Base-by-base conservation (phyloP, 2,797 vertebrate genomes). In the Halcyon badia region DNA sequence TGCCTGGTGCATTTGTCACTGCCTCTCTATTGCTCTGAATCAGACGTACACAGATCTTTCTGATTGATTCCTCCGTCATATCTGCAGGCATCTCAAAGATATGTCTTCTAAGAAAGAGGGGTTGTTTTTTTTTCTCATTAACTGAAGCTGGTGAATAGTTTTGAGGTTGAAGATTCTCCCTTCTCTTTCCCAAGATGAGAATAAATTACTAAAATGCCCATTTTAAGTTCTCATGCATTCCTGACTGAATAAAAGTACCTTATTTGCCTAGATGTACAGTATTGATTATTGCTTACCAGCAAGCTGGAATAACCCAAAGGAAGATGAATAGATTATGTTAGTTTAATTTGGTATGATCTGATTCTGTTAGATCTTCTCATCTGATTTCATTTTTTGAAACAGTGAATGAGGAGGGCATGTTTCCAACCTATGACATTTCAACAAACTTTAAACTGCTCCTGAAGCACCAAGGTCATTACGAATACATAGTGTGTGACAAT, bases 341-440 rank as follows among this genome's bases (percentile, higher is more conserved):
- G 31, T 71, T 94, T 89, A 90, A 87, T 81, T 94, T 86, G 35
- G 46, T 83, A 51, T 0, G 58, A 83, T 88, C 84, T 94, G 85
- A 78, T 87, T 90, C 73, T 51, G 14, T 58, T 49, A 92, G 80
- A 95, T 93, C 73, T 96, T 88, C 89, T 96, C 70, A 84, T 70
- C 83, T 73, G 66, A 93, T 97, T 90, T 89, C 1, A 2, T 73
- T 90, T 93, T 83, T 76, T 0, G 2, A 84, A 95, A 89, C 65
- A 60, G 8, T 52, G 33, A 87, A 41, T 57, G 41, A 70, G 84
- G 64, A 92, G 49, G 52, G 58, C 42, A 93, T 31, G 85, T 95
- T 94, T 93, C 90, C 80, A 95, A 20, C 11, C 16, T 52, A 11
- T 69, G 84, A 69, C 87, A 57, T 91, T 91, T n/a, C 60, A 77